A percentile compares a stretch with the other conserved stretches of the same genome.
Conservation (phyloP, 2,888 invertebrate genomes). For the Catonia carolina region DNA sequence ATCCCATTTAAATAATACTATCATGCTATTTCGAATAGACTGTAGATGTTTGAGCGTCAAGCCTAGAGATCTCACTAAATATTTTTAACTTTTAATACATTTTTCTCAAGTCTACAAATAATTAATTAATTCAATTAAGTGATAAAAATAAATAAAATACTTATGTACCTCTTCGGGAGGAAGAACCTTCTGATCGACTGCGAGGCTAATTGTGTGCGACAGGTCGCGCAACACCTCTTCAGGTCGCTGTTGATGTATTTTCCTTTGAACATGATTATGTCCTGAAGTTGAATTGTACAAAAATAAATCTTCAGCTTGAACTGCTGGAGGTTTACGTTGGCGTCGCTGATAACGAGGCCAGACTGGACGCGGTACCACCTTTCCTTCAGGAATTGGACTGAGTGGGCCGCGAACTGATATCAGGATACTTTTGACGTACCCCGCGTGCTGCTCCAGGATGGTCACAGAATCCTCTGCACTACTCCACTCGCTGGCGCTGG, state of each 20-base stretch:
- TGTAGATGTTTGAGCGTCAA: no score
- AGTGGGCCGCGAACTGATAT: slow-evolving; percentile 37
- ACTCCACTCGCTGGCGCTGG: slow-evolving; percentile 23
- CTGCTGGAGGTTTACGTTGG: slow-evolving; percentile 15
- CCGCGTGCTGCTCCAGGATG: slow-evolving; percentile 42
- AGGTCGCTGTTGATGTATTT: slow-evolving; percentile 36
- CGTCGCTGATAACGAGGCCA: slow-evolving; percentile 40
- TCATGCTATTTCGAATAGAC: no score
- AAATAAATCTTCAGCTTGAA: slow-evolving; percentile 16
- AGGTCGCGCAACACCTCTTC: slow-evolving; percentile 43
- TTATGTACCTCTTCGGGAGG: slow-evolving; percentile 42
- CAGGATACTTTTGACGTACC: slow-evolving; percentile 42
- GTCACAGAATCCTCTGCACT: slow-evolving; percentile 36
- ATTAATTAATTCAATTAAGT: no score
- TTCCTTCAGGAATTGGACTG: slow-evolving; percentile 46
- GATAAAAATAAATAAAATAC: no score
- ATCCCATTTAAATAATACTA: no score
- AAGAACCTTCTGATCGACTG: slow-evolving; percentile 39
- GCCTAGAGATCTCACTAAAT: no score
- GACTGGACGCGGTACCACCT: slow-evolving; percentile 44
- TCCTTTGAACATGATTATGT: not conserved
- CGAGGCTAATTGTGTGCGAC: slow-evolving; percentile 42
- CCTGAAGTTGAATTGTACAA: slow-evolving; percentile 1
- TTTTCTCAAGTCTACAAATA: no score
- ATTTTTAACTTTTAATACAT: no score